Evolutionary conservation across 2,797 vertebrate species (phyloP).

Genomic region (Helicolenus hilgendorfi): DNA sequence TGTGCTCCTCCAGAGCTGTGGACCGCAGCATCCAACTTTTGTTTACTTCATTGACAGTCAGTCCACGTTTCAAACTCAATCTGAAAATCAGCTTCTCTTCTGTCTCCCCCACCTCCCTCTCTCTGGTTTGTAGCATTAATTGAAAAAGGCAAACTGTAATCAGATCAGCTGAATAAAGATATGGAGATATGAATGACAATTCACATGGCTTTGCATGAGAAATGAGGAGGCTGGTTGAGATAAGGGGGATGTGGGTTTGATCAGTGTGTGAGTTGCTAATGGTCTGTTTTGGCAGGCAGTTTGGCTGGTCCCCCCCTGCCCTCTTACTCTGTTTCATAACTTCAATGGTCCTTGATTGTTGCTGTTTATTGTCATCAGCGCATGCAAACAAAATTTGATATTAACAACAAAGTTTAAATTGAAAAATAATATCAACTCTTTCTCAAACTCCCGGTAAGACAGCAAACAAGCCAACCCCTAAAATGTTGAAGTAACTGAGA

Average conservation of each 20-base stretch:
- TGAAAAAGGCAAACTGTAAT: constrained; percentile 77
- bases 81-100: constrained; percentile 60
- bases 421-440: neutral
- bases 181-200: constrained; percentile 60
- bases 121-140: constrained; percentile 63
- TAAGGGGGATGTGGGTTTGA: constrained; percentile 55
- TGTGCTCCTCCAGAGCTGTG: constrained; percentile 71
- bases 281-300: constrained; percentile 64
- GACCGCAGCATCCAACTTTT: constrained; percentile 49
- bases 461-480: neutral
- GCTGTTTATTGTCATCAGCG: neutral
- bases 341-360: neutral
- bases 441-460: neutral
- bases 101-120: neutral
- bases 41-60: constrained; percentile 74
- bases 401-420: neutral
- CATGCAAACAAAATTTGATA: neutral
- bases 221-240: constrained; percentile 55
- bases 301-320: constrained; percentile 24
- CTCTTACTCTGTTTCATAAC: constrained; percentile 1
- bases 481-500: neutral
- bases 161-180: constrained; percentile 77
- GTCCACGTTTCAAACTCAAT: constrained; percentile 70
- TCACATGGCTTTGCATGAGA: constrained; percentile 51
- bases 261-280: constrained; percentile 57